Evolutionary conservation across 2,797 vertebrate species (phyloP).

Genomic region (Enteromius paludinosus): DNA sequence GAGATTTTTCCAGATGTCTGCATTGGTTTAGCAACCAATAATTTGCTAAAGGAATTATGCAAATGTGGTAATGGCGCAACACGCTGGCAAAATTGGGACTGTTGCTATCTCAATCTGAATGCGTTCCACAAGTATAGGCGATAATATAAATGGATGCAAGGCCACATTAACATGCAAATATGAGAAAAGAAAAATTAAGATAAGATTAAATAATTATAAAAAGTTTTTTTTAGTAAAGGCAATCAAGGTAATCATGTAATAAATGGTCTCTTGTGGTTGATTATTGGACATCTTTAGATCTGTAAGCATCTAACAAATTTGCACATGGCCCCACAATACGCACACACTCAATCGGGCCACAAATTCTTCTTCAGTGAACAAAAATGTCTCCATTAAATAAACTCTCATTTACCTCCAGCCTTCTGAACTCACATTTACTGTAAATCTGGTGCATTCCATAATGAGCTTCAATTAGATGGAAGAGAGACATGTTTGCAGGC

Average conservation of each 20-base stretch:
- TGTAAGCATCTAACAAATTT: too few species aligned
- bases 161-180: background rate
- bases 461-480: background rate
- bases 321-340: background rate
- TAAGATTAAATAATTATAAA: background rate
- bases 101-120: background rate
- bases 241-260: too few species aligned
- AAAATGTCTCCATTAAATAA: background rate
- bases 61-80: background rate
- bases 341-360: background rate
- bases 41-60: conserved; percentile 11
- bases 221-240: too few species aligned
- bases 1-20: conserved; percentile 3
- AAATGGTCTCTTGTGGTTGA: background rate
- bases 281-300: background rate
- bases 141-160: background rate
- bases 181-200: background rate
- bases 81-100: background rate
- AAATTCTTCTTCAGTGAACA: background rate
- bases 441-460: background rate
- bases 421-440: background rate
- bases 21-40: conserved; percentile 8
- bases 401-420: background rate
- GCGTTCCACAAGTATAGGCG: background rate
- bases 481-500: background rate